phyloP scores from a whole-genome alignment of 2,888 invertebrate genomes.

The Abrostola tripartita region DNA sequence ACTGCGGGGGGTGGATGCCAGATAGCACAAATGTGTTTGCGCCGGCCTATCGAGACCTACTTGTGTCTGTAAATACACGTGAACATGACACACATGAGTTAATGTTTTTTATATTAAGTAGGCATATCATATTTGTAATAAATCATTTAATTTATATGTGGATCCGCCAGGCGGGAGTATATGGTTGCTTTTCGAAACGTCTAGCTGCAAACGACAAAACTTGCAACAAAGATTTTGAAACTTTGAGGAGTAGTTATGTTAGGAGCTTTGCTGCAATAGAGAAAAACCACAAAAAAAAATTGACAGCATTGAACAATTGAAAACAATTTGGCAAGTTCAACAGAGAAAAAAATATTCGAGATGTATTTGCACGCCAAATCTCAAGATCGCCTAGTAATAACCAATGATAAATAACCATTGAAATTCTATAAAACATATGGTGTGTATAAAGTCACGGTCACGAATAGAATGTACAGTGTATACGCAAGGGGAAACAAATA shows the following conservation, averaged over 20 bases:
- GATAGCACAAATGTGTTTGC: slow-evolving; percentile 38
- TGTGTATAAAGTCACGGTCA: neutral
- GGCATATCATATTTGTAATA: too few relatives aligned
- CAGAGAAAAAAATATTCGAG: slow-evolving; percentile 8
- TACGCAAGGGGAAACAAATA: neutral
- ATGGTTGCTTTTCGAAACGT: too few relatives aligned
- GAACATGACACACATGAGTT: neutral
- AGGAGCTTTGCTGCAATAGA: too few relatives aligned
- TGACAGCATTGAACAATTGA: slow-evolving; percentile 39
- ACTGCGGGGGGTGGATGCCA: slow-evolving; percentile 37
- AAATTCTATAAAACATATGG: slow-evolving; percentile 6
- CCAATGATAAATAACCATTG: slow-evolving; percentile 12
- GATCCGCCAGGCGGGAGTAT: too few relatives aligned
- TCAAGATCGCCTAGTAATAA: slow-evolving; percentile 18
- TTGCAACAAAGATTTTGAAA: too few relatives aligned
- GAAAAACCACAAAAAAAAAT: too few relatives aligned
- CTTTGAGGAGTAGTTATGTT: too few relatives aligned
- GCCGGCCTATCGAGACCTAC: slow-evolving; percentile 32
- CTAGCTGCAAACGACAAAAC: too few relatives aligned
- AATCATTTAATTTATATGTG: too few relatives aligned
- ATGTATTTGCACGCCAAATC: slow-evolving; percentile 9
- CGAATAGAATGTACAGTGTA: neutral
- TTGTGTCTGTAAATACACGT: slow-evolving; percentile 12
- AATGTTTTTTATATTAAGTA: neutral
- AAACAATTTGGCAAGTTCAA: slow-evolving; percentile 41